Evolutionary conservation across 2,888 invertebrate species (phyloP).

Genomic region (Morpho helenor): DNA sequence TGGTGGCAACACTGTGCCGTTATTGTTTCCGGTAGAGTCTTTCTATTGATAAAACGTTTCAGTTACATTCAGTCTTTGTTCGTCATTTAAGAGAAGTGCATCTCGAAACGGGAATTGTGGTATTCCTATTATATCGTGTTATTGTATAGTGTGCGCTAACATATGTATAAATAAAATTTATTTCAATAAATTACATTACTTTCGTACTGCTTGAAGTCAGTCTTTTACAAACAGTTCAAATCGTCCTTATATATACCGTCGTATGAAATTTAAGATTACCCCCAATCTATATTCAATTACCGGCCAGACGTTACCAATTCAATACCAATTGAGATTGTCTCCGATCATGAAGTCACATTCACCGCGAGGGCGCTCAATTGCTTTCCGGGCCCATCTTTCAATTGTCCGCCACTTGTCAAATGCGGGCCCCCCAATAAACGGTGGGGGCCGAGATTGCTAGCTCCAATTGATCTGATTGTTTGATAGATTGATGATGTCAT

Average conservation of each 20-base stretch:
- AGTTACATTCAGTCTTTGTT: no score
- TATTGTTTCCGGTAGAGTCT: no score
- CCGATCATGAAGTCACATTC: conserved; percentile 63
- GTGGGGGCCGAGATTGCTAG: conserved; percentile 20
- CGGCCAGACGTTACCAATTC: conserved; percentile 31
- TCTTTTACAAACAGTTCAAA: no score
- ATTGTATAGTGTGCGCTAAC: no score
- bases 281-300: conserved; percentile 13
- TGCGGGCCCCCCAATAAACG: conserved; percentile 24
- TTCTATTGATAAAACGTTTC: no score
- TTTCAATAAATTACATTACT: no score
- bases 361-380: conserved; percentile 47
- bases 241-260: not conserved
- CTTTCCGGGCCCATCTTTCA: conserved; percentile 67
- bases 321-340: conserved; percentile 54
- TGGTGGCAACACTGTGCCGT: no score
- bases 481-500: not conserved
- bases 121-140: no score
- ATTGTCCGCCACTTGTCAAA: conserved; percentile 37
- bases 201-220: no score
- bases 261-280: conserved; percentile 15
- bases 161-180: no score
- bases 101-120: no score
- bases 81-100: no score
- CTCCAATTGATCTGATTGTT: conserved; percentile 26